Percentiles rank a stretch among this genome's conserved stretches.
Conservation (phyloP, 2,113 vertebrate genomes). For the Esox niger region DNA sequence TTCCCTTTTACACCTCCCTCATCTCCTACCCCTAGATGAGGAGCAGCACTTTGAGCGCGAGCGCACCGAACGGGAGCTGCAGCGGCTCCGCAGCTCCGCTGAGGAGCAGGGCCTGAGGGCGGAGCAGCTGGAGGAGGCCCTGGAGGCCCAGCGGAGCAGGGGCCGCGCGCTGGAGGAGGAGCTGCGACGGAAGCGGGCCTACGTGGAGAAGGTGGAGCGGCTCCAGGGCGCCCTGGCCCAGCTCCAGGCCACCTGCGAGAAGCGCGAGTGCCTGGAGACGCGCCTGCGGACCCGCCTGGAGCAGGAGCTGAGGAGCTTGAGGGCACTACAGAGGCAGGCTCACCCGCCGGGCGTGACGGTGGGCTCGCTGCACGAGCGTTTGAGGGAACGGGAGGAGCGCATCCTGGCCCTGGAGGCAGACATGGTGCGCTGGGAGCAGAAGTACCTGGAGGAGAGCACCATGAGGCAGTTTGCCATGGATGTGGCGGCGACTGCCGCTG, state of each 20-base stretch:
- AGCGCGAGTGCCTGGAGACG: constrained; percentile 90
- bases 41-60: constrained; percentile 90
- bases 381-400: constrained; percentile 91
- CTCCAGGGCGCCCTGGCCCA: constrained; percentile 93
- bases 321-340: constrained; percentile 90
- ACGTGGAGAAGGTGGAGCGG: constrained; percentile 94
- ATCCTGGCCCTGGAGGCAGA: constrained; percentile 94
- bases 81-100: constrained; percentile 73
- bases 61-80: constrained; percentile 83
- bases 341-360: constrained; percentile 66
- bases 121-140: constrained; percentile 87
- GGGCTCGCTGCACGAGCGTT: constrained; percentile 83
- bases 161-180: constrained; percentile 87
- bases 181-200: constrained; percentile 88
- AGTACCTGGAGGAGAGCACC: constrained; percentile 94
- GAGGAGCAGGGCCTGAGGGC: constrained; percentile 87
- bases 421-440: constrained; percentile 99
- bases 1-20: background rate
- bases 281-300: constrained; percentile 89
- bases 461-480: constrained; percentile 99
- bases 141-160: constrained; percentile 82
- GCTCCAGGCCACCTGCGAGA: constrained; percentile 95
- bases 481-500: constrained; percentile 89
- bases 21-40: constrained; percentile 72
- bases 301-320: constrained; percentile 93